Base-by-base conservation (phyloP, 2,888 invertebrate species). In the Andrena praecox region DNA sequence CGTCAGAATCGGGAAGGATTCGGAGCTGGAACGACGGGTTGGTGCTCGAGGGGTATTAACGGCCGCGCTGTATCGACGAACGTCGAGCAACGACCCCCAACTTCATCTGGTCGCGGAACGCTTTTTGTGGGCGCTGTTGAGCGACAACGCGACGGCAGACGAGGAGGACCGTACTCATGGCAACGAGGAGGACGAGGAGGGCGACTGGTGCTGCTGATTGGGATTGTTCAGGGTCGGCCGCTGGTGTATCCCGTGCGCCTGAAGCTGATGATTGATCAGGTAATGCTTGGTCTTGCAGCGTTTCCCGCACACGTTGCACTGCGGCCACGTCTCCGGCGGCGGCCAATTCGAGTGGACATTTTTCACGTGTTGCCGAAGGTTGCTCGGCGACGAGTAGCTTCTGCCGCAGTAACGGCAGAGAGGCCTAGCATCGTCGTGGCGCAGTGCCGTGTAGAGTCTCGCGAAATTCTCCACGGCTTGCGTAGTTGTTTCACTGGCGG, bases 201-300 rank as follows among this genome's bases (percentile, higher is more conserved):
- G 87, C 31, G 85, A 87, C 75, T 90, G 89, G 66, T 90, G 89
- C 71, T 90, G 90, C 63, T 90, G 89, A 85, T 84, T 88, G 35
- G 91, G 90, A 89, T 90, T 92, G 85, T 90, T 91, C 78, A 92
- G 93, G 91, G 94, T 95, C 93, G 96, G 96, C 82, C 96, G 95
- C 94, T 96, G 96, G 89, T 96, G 95, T 90, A 96, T 96, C 90
- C 96, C 96, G 94, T 96, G 96, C 87, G 96, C 96, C 94, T 96
- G 96, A 89, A 96, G 95, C 94, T 96, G 96, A 94, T 96, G 96
- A 94, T 96, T 96, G 95, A 96, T 96, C 92, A 96, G 95, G 94
- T 97, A 96, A 94, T 96, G 96, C 94, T 96, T 96, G 91, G 96
- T 96, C 95, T 96, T 96, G 95, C 96, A 96, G 93, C 96, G 96